Base-by-base conservation (phyloP, 2,797 vertebrate species). In the Tolypeutes matacus region DNA sequence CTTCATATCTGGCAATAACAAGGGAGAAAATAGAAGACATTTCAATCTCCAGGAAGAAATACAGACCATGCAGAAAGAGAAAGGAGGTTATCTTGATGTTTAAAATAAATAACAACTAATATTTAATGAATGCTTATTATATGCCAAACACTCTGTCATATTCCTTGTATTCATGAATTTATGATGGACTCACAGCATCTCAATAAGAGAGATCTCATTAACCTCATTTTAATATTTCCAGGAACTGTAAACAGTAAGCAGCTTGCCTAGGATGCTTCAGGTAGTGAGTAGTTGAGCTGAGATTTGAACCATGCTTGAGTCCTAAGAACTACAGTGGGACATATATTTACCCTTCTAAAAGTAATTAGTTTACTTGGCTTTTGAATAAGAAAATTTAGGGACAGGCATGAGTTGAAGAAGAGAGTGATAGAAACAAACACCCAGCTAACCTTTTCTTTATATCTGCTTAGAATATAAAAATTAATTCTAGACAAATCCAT, bases 1-100 rank as follows among this genome's bases (percentile, higher is more conserved):
- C 58, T 90, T 92, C 78, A 27, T 70, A 73, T 67, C 89, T 97
- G 56, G 84, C 76, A 96, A 96, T 70, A 96, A 92, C 88, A 94
- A 86, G 15, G 2, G n/a, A 92, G 39, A 96, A 97, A 81, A 14
- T 29, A 92, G 46, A n/a, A 94, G 56, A 21, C 20, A 64, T 62
- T 83, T 95, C 49, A 46, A 3, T 67, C 27, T 31, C 76, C 78
- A 77, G 51, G 31, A 95, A 46, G 72, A 85, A 95, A 95, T 31
- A 42, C 1, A 60, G n/a, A 81, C 2, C 14, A 23, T n/a, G 31
- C 5, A 90, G 39, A 20, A 29, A 94, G 10, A 73, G 11, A 77
- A 27, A 84, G 70, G 51, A 29, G 4, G 23, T 2, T 53, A 5
- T 72, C 87, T 56, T 31, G 51, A 86, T 13, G 18, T 53, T 67